phyloP scores from a whole-genome alignment of 2,888 invertebrate genomes.

The Octodonta nipae region DNA sequence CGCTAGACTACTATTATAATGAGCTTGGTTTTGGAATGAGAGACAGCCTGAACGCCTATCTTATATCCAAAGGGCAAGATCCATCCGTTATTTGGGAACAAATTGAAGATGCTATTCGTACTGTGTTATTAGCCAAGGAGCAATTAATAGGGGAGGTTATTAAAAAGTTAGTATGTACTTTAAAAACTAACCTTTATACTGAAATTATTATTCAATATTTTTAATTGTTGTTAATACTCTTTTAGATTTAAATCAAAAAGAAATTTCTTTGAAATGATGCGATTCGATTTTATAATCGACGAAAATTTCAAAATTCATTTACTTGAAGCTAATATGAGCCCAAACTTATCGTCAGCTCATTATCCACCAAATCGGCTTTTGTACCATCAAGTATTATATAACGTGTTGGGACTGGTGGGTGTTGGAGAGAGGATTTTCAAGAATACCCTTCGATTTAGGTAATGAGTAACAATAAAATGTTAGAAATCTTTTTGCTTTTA shows the following conservation, averaged over 20 bases:
- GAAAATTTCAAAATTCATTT: constrained; percentile 72
- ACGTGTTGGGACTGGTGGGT: constrained; percentile 67
- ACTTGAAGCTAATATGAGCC: constrained; percentile 97
- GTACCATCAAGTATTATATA: constrained; percentile 86
- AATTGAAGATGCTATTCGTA: constrained; percentile 63
- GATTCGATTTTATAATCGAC: constrained; percentile 88
- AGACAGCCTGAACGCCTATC: constrained; percentile 69
- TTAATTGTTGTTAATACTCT: constrained; percentile 8
- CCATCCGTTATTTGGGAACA: constrained; percentile 65
- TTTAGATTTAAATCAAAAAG: constrained; percentile 38
- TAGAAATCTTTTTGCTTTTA: not conserved
- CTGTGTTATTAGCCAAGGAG: constrained; percentile 58
- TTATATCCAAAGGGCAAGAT: constrained; percentile 52
- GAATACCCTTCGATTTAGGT: constrained; percentile 35
- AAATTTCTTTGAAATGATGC: constrained; percentile 87
- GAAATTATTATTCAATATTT: not conserved
- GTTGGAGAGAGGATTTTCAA: constrained; percentile 43
- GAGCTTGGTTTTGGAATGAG: constrained; percentile 70
- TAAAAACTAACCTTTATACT: not conserved
- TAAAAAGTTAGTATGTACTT: constrained; percentile 25
- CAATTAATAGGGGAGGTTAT: constrained; percentile 49
- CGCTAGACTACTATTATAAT: constrained; percentile 55
- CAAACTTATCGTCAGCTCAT: constrained; percentile 87
- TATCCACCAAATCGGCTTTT: constrained; percentile 76
- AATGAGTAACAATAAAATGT: constrained; percentile 12